Conservation (phyloP, 2,888 invertebrate species). For the Conops quadrifasciatus region DNA sequence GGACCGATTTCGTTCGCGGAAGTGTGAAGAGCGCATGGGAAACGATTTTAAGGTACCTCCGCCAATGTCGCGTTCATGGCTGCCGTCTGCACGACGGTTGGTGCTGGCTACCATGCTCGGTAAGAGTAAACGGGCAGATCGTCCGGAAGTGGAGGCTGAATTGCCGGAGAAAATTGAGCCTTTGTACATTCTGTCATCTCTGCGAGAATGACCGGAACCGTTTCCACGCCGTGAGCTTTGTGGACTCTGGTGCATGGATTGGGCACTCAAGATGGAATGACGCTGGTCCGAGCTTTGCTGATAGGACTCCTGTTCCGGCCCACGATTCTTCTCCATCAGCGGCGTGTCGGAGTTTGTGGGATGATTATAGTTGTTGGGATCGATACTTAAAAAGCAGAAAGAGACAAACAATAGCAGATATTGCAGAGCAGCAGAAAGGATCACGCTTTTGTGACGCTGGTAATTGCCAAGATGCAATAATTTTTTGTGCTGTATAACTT, state of each 20-base stretch:
- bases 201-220: neutral
- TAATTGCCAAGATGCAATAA: slow-evolving; percentile 3
- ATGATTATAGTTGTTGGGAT: slow-evolving; percentile 41
- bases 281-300: slow-evolving; percentile 36
- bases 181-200: neutral
- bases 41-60: slow-evolving; percentile 49
- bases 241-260: neutral
- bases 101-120: slow-evolving; percentile 40
- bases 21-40: slow-evolving; percentile 56
- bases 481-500: slow-evolving; percentile 46
- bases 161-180: slow-evolving; percentile 40
- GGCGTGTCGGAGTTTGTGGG: slow-evolving; percentile 44
- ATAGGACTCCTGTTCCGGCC: slow-evolving; percentile 50
- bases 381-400: neutral
- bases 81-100: slow-evolving; percentile 5
- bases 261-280: slow-evolving; percentile 9
- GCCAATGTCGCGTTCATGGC: slow-evolving; percentile 23
- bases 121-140: slow-evolving; percentile 42
- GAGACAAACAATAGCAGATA: slow-evolving; percentile 11
- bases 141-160: slow-evolving; percentile 35
- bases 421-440: neutral
- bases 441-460: neutral
- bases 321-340: slow-evolving; percentile 57
- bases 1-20: slow-evolving; percentile 60
- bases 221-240: neutral